phyloP scores from a whole-genome alignment of 2,797 vertebrate genomes.

The Huso huso region DNA sequence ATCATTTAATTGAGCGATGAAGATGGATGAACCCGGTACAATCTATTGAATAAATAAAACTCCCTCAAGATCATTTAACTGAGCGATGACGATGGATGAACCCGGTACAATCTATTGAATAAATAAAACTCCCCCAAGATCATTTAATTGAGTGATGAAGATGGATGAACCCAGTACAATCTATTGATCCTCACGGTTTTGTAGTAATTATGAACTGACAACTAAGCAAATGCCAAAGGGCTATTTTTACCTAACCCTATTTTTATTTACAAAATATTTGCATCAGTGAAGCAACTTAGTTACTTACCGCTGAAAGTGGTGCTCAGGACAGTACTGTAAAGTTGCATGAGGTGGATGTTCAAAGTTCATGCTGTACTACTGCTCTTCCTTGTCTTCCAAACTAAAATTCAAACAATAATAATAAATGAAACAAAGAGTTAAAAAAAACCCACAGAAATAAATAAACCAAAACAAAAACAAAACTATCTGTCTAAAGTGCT shows the following conservation, averaged over 20 bases:
- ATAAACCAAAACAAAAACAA: conserved; percentile 39
- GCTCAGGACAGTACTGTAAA: conserved; percentile 83
- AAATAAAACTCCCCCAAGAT: too few relatives aligned
- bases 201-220: not conserved
- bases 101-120: too few relatives aligned
- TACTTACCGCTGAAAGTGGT: conserved; percentile 90
- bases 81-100: too few relatives aligned
- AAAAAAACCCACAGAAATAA: too few relatives aligned
- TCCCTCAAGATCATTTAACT: too few relatives aligned
- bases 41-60: too few relatives aligned
- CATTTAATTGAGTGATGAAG: too few relatives aligned
- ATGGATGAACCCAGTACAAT: too few relatives aligned
- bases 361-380: conserved; percentile 76
- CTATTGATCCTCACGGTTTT: too few relatives aligned
- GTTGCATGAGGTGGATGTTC: conserved; percentile 71
- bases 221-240: not conserved
- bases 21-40: too few relatives aligned
- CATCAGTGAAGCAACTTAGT: conserved; percentile 9
- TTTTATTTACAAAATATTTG: conserved; percentile 6
- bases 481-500: conserved; percentile 55
- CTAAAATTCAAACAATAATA: conserved; percentile 8
- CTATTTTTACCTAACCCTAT: conserved; percentile 7
- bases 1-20: too few relatives aligned
- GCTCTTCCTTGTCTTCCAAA: conserved; percentile 44
- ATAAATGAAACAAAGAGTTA: too few relatives aligned